phyloP scores from a whole-genome alignment of 2,888 invertebrate species.

The Epinotia brunnichana region DNA sequence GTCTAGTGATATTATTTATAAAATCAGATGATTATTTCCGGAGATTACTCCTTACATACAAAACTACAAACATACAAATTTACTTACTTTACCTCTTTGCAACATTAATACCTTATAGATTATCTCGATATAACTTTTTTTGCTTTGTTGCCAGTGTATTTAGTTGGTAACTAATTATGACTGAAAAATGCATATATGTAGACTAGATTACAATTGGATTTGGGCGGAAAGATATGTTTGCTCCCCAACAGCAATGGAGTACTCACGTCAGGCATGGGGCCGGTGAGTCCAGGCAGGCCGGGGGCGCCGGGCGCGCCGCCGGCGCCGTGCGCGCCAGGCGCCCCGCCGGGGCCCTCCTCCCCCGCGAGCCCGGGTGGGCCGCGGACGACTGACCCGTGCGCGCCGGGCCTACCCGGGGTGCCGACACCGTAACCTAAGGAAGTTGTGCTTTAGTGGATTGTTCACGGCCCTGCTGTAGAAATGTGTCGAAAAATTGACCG shows the following conservation, averaged over 20 bases:
- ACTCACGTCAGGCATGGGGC: slow-evolving; percentile 87
- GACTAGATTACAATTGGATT: neutral
- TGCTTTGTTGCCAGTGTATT: too few relatives aligned
- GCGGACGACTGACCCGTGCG: slow-evolving; percentile 59
- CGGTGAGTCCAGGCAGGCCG: slow-evolving; percentile 87
- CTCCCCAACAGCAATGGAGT: neutral
- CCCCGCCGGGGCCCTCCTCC: slow-evolving; percentile 84
- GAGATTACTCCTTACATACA: too few relatives aligned
- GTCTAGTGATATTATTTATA: too few relatives aligned
- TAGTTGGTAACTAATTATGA: neutral
- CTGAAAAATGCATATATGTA: neutral
- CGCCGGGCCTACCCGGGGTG: slow-evolving; percentile 45
- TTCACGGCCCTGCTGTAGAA: too few relatives aligned
- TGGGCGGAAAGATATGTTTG: neutral
- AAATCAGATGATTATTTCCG: too few relatives aligned
- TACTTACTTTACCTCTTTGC: too few relatives aligned
- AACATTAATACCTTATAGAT: too few relatives aligned
- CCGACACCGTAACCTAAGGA: slow-evolving; percentile 57
- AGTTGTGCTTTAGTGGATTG: neutral
- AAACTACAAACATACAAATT: too few relatives aligned
- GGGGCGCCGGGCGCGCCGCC: slow-evolving; percentile 87
- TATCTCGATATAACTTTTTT: too few relatives aligned
- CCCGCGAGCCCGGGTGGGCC: slow-evolving; percentile 82
- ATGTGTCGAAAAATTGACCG: too few relatives aligned
- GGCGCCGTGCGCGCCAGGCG: slow-evolving; percentile 84